Evolutionary conservation across 1,140 invertebrate species (phyloP), one percentile per base, ranked within the genome.

Genomic region (Dermatophagoides farinae): DNA sequence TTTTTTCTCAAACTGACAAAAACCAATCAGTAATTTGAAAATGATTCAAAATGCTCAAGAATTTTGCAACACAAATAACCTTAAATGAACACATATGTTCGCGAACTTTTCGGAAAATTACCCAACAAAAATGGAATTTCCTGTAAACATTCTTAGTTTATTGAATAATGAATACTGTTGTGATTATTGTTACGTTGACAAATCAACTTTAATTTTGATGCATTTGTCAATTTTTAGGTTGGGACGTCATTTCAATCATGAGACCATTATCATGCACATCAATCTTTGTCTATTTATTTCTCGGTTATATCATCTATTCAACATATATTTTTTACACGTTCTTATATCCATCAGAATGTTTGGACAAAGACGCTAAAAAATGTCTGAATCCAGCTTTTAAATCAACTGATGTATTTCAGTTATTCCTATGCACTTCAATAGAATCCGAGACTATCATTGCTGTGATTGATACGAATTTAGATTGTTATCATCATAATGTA

Each of bases 271-370:
- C 53, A n/a, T 38, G 14, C 53, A 38, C 38, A 12, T 55, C 53
- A 4, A n/a, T 55, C 11, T 25, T 55, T 14, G 14, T 55, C 23
- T 39, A 39, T 23, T 12, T 38, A 11, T 55, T 85, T 72, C 67
- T 82, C 41, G 78, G 72, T 8, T 86, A 85, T 68, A 78, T 85
- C 61, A 67, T 75, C 31, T 78, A 86, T 70, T 82, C 82, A 22
- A 78, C 85, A 67, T 86, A 81, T 73, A 78, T 77, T 47, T 73
- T 87, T 66, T 81, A 79, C 57, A 72, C 78, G 67, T 75, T 86
- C 43, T 86, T 84, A 68, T 76, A 79, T 55, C 77, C 79, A 20
- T 79, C 82, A n/a, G 69, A 76, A 60, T 87, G 85, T 71, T 74
- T 71, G 66, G 70, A 73, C 60, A 70, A 77, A 25, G 50, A 65